Evolutionary conservation across 2,113 vertebrate genomes (phyloP).

Genomic region (Labeo rohita): DNA sequence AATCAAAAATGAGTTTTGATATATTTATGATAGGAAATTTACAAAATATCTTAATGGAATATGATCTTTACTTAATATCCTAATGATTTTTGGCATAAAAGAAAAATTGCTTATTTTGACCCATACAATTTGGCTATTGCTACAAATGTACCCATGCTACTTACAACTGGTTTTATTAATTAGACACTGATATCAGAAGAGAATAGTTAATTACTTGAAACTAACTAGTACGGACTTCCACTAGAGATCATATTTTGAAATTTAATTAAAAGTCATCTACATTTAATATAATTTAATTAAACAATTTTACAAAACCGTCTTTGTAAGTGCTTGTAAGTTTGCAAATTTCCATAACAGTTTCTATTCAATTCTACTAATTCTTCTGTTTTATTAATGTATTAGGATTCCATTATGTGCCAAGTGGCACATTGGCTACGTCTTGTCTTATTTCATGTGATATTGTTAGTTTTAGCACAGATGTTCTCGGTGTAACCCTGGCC

Average conservation of each 20-base stretch:
- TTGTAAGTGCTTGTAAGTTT: background rate
- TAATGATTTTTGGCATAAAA: too few relatives aligned
- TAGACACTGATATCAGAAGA: background rate
- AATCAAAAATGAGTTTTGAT: too few relatives aligned
- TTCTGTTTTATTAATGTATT: too few relatives aligned
- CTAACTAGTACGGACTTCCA: background rate
- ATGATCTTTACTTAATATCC: too few relatives aligned
- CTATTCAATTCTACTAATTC: background rate
- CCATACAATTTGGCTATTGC: too few relatives aligned
- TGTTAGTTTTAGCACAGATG: constrained; percentile 10
- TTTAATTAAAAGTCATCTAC: background rate
- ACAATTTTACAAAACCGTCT: background rate
- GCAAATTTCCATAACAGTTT: background rate
- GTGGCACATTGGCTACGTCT: background rate
- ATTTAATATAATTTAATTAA: background rate
- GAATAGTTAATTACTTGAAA: background rate
- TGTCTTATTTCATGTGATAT: background rate
- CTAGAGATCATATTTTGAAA: background rate
- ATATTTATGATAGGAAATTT: too few relatives aligned
- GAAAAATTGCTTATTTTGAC: too few relatives aligned
- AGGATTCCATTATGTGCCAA: background rate
- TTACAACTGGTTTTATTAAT: background rate
- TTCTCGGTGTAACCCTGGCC: constrained; percentile 11
- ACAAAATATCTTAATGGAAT: too few relatives aligned
- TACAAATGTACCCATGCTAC: too few relatives aligned